Evolutionary conservation across 2,113 vertebrate species (phyloP).

Genomic region (Prochilodus magdalenae): DNA sequence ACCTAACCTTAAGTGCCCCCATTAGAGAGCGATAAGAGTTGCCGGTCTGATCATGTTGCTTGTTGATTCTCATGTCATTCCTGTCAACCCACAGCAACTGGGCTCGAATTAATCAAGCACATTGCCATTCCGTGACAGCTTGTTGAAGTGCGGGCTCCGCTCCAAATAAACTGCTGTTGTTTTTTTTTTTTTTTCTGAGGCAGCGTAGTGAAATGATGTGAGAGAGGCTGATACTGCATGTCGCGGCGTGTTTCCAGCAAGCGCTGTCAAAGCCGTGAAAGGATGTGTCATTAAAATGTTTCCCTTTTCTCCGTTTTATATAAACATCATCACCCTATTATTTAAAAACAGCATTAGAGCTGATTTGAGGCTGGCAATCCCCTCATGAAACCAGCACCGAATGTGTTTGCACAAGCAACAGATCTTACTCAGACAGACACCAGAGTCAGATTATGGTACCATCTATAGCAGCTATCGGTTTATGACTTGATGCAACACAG

Average conservation of each 20-base stretch:
- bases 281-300: slow-evolving; percentile 46
- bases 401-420: slow-evolving; percentile 26
- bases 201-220: slow-evolving; percentile 23
- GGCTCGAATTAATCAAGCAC: slow-evolving; percentile 57
- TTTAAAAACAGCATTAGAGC: slow-evolving; percentile 52
- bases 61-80: slow-evolving; percentile 54
- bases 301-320: slow-evolving; percentile 55
- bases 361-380: slow-evolving; percentile 42
- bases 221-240: slow-evolving; percentile 54
- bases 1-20: slow-evolving; percentile 28
- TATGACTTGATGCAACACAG: too few species aligned
- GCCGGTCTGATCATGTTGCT: slow-evolving; percentile 56
- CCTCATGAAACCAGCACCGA: slow-evolving; percentile 5
- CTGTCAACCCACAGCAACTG: slow-evolving; percentile 60
- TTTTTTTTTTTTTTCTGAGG: too few species aligned
- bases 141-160: slow-evolving; percentile 45
- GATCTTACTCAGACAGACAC: slow-evolving; percentile 16
- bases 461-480: not conserved
- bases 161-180: slow-evolving; percentile 61
- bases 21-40: slow-evolving; percentile 6
- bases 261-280: slow-evolving; percentile 50
- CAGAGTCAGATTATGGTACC: not conserved
- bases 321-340: slow-evolving; percentile 54
- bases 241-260: slow-evolving; percentile 63
- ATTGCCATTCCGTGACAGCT: slow-evolving; percentile 61